Evolutionary conservation across 2,888 invertebrate species (phyloP).

Genomic region (Congeria kusceri): DNA sequence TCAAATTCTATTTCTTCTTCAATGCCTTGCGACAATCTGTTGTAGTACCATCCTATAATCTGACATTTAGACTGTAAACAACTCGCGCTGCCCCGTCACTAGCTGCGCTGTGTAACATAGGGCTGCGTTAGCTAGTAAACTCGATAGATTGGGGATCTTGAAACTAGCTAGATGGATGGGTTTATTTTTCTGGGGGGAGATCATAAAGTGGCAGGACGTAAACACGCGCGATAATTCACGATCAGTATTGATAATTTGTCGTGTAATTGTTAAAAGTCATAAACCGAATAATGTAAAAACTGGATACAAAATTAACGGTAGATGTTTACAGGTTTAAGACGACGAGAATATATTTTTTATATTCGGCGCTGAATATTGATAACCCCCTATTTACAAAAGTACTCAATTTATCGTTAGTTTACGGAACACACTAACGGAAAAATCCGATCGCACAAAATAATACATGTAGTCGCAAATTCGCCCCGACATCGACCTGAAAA

Average conservation of each 20-base stretch:
- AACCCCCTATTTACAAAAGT: constrained; percentile 24
- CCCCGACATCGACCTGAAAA: constrained; percentile 38
- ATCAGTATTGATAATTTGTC: too few species aligned
- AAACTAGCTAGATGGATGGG: constrained; percentile 71
- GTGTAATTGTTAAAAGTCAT: too few species aligned
- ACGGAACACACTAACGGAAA: constrained; percentile 40
- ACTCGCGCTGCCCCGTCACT: constrained; percentile 33
- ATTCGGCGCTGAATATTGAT: too few species aligned
- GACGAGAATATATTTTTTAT: too few species aligned
- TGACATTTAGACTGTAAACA: too few species aligned
- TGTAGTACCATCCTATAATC: too few species aligned
- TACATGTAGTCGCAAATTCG: constrained; percentile 45
- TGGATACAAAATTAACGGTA: too few species aligned
- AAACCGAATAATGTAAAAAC: too few species aligned
- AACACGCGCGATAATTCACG: constrained; percentile 6
- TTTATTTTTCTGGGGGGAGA: constrained; percentile 46
- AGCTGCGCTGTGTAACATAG: constrained; percentile 41
- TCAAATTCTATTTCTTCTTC: too few species aligned
- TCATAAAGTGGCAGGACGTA: constrained; percentile 25
- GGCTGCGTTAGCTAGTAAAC: constrained; percentile 66
- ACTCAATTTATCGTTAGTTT: constrained; percentile 31
- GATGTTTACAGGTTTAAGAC: too few species aligned
- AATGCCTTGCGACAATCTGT: too few species aligned
- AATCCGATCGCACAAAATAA: constrained; percentile 26
- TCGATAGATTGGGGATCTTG: constrained; percentile 82